Evolutionary conservation across 2,113 vertebrate species (phyloP).

Genomic region (Pyxicephalus adspersus): DNA sequence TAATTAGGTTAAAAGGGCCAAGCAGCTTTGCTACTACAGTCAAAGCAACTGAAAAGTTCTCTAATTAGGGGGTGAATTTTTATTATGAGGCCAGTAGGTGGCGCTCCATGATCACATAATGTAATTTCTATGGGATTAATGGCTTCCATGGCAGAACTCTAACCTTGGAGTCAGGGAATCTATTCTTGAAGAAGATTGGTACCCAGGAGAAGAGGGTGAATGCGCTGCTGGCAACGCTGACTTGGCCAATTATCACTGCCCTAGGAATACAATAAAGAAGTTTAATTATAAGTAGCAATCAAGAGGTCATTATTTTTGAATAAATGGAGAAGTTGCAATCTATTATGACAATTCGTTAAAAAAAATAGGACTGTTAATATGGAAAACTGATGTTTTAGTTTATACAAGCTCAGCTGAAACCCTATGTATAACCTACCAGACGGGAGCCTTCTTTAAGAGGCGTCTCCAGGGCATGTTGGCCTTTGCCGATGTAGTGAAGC

Average conservation of each 20-base stretch:
- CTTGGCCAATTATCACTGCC: constrained; percentile 89
- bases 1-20: too few species aligned
- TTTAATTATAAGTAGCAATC: background rate
- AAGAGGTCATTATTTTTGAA: too few species aligned
- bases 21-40: too few species aligned
- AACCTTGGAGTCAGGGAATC: constrained; percentile 92
- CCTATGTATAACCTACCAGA: constrained; percentile 96
- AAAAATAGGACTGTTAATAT: too few species aligned
- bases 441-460: constrained; percentile 85
- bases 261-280: constrained; percentile 65
- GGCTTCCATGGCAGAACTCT: constrained; percentile 44
- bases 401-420: too few species aligned
- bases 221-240: constrained; percentile 87
- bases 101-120: constrained; percentile 17
- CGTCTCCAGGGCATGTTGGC: constrained; percentile 85
- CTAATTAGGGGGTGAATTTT: background rate
- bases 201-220: constrained; percentile 95
- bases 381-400: too few species aligned
- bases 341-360: too few species aligned
- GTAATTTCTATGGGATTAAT: background rate
- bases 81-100: constrained; percentile 58
- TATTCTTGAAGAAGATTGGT: constrained; percentile 94
- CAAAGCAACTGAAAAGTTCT: too few species aligned
- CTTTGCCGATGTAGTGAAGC: constrained; percentile 74
- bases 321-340: too few species aligned